Base-by-base conservation (phyloP, 1,140 invertebrate genomes). In the Octopus bimaculoides region DNA sequence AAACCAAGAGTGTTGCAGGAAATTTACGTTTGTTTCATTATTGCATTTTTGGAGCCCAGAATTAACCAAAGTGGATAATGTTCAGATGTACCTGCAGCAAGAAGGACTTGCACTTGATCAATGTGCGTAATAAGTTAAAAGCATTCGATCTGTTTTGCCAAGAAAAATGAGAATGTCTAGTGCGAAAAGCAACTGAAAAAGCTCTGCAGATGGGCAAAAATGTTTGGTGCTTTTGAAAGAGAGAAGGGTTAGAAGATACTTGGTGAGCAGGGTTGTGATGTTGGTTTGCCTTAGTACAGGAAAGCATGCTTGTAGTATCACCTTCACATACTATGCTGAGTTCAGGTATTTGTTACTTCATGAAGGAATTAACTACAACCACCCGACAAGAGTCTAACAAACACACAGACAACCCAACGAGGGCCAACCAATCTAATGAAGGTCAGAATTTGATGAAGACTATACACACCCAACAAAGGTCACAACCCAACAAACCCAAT, bases 61-160 rank as follows among this genome's bases (percentile, higher is more conserved):
- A 66, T n/a, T 66, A 66, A 66, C 61, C 61, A n/a, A 66, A 66
- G 61, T 66, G 61, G n/a, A 66, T 66, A 3, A 66, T 66, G 61
- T n/a, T 66, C 12, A n/a, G 61, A 66, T 66, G 12, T 66, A 66
- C 61, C 61, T n/a, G 61, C 61, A 66, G 61, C 61, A 66, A 66
- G 61, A n/a, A 66, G 12, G n/a, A 66, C 61, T 66, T 66, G 61
- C 61, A n/a, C 2, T 66, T n/a, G 61, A 66, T 66, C 61, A 66
- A 66, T 66, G 61, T 66, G 61, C n/a, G 61, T n/a, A 66, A 66
- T 14, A 66, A 66, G 14, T 80, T 83, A n/a, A 81, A 79, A 55
- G 77, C 82, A 5, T 79, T 80, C 54, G 81, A 80, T 56, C 76
- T 82, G 54, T 80, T 83, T 78, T 83, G 80, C 79, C 78, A 80